phyloP scores from a whole-genome alignment of 2,113 vertebrate genomes.

The Lipotes vexillifer region DNA sequence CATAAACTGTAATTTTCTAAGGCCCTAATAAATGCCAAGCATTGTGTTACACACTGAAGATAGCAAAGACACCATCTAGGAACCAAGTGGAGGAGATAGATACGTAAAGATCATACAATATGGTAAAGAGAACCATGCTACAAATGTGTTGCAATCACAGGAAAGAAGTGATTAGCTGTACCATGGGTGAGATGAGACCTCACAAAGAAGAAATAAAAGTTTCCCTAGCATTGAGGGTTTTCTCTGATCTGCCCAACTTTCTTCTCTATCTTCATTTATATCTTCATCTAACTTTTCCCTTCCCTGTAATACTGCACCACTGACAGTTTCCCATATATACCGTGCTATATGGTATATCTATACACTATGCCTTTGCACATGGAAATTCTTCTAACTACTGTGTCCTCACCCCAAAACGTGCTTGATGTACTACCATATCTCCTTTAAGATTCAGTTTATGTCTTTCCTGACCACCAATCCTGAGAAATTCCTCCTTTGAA shows the following conservation, averaged over 20 bases:
- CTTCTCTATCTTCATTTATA: not conserved
- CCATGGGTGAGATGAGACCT: not conserved
- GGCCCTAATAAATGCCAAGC: not conserved
- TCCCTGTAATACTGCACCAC: not conserved
- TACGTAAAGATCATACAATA: not conserved
- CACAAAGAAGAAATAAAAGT: not conserved
- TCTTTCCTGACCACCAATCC: not conserved
- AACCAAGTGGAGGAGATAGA: not conserved
- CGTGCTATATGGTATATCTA: not conserved
- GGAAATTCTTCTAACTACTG: not conserved
- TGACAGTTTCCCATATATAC: not conserved
- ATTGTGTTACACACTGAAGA: not conserved
- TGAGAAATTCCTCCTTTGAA: not conserved
- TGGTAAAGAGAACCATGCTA: not conserved
- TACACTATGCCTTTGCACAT: not conserved
- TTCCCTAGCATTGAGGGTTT: fast-evolving
- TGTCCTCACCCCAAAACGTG: not conserved
- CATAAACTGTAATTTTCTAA: slow-evolving; percentile 28
- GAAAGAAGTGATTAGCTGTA: not conserved
- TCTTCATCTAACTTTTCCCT: not conserved
- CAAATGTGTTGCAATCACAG: not conserved
- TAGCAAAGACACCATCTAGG: not conserved
- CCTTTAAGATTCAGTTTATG: not conserved
- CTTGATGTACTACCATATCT: not conserved
- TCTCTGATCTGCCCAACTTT: not conserved